A percentile compares a stretch with the other conserved stretches of the same genome.
These are phyloP conservation scores for Carterocephalus palaemon DNA, from an alignment of 2,888 invertebrate species.

Conservation along the genomic window DNA sequence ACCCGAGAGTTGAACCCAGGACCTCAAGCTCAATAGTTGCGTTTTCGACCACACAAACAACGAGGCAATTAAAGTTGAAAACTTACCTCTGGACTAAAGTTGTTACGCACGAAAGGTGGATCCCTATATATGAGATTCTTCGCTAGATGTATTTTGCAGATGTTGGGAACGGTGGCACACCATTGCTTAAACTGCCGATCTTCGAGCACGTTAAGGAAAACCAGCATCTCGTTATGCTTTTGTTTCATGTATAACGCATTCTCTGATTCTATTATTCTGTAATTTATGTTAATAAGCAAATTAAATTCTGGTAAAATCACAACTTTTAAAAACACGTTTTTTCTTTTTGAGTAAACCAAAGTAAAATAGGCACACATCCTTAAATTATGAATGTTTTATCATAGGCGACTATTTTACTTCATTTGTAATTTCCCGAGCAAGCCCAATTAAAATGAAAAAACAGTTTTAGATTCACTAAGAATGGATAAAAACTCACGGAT, in stretches of 20 bases:
- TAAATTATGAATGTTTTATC: too few relatives aligned
- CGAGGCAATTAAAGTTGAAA: background rate
- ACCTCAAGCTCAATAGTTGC: too few relatives aligned
- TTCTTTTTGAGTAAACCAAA: too few relatives aligned
- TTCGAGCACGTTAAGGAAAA: slow-evolving; percentile 81
- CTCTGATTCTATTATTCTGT: slow-evolving; percentile 79
- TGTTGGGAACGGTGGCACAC: slow-evolving; percentile 81
- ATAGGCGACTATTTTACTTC: too few relatives aligned
- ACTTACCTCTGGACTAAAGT: slow-evolving; percentile 82
- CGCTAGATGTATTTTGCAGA: slow-evolving; percentile 80
- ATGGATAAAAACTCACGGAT: slow-evolving; percentile 76
- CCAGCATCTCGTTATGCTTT: slow-evolving; percentile 83
- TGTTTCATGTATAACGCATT: slow-evolving; percentile 72
- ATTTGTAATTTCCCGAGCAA: too few relatives aligned
- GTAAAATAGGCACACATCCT: background rate
- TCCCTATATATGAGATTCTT: slow-evolving; percentile 80
- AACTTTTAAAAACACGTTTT: too few relatives aligned
- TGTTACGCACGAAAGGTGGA: slow-evolving; percentile 78
- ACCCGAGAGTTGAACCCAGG: too few relatives aligned
- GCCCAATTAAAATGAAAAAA: too few relatives aligned
- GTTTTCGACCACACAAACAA: too few relatives aligned
- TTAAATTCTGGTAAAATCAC: too few relatives aligned
- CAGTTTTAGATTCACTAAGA: too few relatives aligned
- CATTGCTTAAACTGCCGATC: slow-evolving; percentile 83
- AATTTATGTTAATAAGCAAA: slow-evolving; percentile 2